Percentiles rank a stretch among this genome's conserved stretches.
Evolutionary conservation across 1,140 invertebrate genomes (phyloP).

Genomic region (Caenorhabditis brenneri): DNA sequence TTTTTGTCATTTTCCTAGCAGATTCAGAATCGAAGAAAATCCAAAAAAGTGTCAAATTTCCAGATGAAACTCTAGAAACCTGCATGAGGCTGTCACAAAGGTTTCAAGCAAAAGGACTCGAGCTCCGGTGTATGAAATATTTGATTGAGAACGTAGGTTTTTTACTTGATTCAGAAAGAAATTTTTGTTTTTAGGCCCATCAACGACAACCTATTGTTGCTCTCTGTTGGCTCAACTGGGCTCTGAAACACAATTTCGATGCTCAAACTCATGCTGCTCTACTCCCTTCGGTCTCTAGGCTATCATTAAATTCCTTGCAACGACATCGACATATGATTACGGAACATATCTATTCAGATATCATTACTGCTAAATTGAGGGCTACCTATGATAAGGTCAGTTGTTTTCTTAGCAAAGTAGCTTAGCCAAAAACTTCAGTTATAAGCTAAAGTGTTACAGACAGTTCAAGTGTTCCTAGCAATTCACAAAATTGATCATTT

Average conservation of each 20-base stretch:
- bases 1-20: neutral
- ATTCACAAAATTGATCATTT: constrained; percentile 71
- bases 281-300: constrained; percentile 63
- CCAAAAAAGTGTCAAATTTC: neutral
- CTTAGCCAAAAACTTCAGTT: too few species aligned
- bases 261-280: constrained; percentile 62
- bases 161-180: neutral
- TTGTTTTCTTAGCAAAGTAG: too few species aligned
- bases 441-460: constrained; percentile 41
- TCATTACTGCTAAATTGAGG: constrained; percentile 68
- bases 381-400: constrained; percentile 65
- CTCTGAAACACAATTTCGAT: constrained; percentile 69
- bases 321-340: constrained; percentile 68
- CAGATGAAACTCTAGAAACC: constrained; percentile 69
- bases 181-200: constrained; percentile 55
- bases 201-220: constrained; percentile 66
- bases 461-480: constrained; percentile 67
- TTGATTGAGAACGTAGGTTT: constrained; percentile 64
- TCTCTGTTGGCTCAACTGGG: constrained; percentile 70
- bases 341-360: constrained; percentile 63
- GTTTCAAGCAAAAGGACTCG: constrained; percentile 64
- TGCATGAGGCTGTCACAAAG: constrained; percentile 69
- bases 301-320: constrained; percentile 63
- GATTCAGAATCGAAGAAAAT: neutral
- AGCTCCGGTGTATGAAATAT: constrained; percentile 64